Base-by-base conservation (phyloP, 35 echinoderm and acorn worm genomes). In the Heliocidaris tuberculata region DNA sequence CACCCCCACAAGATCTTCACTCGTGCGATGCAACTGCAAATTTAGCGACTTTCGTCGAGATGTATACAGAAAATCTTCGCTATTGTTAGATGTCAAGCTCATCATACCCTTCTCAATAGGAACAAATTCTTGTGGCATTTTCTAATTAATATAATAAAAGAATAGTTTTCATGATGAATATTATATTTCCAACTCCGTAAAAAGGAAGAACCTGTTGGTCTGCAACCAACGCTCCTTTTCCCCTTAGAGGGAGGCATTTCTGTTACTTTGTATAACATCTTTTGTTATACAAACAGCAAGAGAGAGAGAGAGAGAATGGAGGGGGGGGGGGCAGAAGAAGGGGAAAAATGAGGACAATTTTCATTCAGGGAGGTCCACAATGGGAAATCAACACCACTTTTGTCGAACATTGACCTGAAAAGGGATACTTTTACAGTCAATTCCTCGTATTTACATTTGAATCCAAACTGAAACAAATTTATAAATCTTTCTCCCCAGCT, bases 401-500 rank as follows among this genome's bases (percentile, higher is more conserved):
- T 78, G 27, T 78, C 65, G 21, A 78, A 78, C 65, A 78, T 5
- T 78, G 65, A 78, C 65, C 65, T n/a, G 65, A n/a, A 8, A 78
- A 56, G 52, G 65, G 65, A 78, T 78, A 42, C 35, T 42, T 42
- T 42, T 42, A 27, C 65, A 78, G 65, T 78, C 65, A 78, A 78
- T 78, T n/a, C 65, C 65, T 78, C 65, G 27, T 78, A 78, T 78
- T 78, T 78, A 78, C 65, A 78, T 78, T 78, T 78, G 65, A 78
- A 78, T 78, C 65, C 65, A 78, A 78, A 78, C 65, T 78, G 65
- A 78, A 78, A 78, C 65, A 78, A 24, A 78, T 27, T 78, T 78
- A 2, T 7, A 78, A n/a, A 78, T 78, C 65, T 78, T 78, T 78
- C 27, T 19, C 7, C 65, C 65, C 65, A 7, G 65, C 65, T 21